These are phyloP conservation scores for Caerostris extrusa DNA, from an alignment of 1,140 invertebrate genomes.

Conservation along the genomic window DNA sequence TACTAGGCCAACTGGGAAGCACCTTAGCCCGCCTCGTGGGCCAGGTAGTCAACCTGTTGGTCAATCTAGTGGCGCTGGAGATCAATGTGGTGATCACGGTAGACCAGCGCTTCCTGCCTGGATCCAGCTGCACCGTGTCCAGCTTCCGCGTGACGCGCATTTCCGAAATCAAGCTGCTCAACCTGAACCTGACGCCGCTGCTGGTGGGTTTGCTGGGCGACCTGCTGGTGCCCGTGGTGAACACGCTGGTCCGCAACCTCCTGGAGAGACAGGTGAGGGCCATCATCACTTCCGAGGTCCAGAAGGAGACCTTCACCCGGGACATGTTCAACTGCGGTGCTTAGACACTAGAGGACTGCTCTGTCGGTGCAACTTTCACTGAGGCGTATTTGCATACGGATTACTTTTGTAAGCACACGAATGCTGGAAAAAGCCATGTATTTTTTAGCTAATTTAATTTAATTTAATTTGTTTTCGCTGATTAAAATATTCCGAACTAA, in stretches of 20 bases:
- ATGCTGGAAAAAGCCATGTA: too few relatives aligned
- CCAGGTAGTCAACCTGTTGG: conserved; percentile 44
- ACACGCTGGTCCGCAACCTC: conserved; percentile 6
- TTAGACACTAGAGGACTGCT: too few relatives aligned
- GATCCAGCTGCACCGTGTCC: not conserved
- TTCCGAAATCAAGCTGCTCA: conserved; percentile 1
- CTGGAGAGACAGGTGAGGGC: conserved; percentile 16
- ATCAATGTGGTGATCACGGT: conserved; percentile 36
- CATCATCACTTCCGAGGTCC: conserved; percentile 4
- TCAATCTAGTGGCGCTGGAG: conserved; percentile 32
- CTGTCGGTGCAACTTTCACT: too few relatives aligned
- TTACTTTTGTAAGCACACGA: too few relatives aligned
- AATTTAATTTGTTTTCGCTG: too few relatives aligned
- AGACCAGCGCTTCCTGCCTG: not conserved
- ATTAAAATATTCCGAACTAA: too few relatives aligned
- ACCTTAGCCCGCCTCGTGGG: conserved; percentile 34
- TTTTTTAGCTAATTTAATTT: too few relatives aligned
- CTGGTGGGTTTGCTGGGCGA: conserved; percentile 38
- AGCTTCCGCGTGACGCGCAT: conserved; percentile 13
- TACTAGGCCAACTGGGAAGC: conserved; percentile 40
- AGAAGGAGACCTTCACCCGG: not conserved
- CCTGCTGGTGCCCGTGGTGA: conserved; percentile 9
- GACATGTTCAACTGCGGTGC: conserved; percentile 15
- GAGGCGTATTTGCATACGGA: too few relatives aligned
- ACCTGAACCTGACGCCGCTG: conserved; percentile 18